Evolutionary conservation across 2,113 vertebrate species (phyloP).

Genomic region (Hyaena hyaena): DNA sequence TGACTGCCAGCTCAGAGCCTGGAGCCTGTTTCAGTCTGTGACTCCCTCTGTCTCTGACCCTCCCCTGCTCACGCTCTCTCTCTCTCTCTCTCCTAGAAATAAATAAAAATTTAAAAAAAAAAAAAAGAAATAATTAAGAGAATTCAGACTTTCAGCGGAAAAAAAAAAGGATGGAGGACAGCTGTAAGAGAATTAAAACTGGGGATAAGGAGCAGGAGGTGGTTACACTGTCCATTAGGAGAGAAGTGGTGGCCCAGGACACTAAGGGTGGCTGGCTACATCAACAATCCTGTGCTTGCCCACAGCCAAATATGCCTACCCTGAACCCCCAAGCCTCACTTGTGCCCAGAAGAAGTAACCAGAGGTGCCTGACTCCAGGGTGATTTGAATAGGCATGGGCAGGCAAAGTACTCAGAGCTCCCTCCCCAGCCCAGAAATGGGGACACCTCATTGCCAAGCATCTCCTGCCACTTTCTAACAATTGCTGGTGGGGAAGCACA

Average conservation of each 20-base stretch:
- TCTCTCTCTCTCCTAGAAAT: too few species aligned
- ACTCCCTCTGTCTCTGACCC: too few species aligned
- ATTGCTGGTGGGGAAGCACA: background rate
- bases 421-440: background rate
- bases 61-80: too few species aligned
- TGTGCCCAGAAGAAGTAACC: background rate
- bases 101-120: too few species aligned
- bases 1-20: too few species aligned
- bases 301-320: background rate
- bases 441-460: background rate
- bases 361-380: background rate
- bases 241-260: fast-evolving
- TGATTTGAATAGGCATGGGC: background rate
- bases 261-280: background rate
- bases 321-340: background rate
- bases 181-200: background rate
- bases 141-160: background rate
- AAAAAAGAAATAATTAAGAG: background rate
- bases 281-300: background rate
- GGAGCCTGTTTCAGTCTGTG: too few species aligned
- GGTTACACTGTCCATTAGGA: background rate
- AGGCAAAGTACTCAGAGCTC: background rate
- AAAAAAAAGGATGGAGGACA: background rate
- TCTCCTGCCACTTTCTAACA: background rate
- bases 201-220: background rate